phyloP scores from a whole-genome alignment of 2,888 invertebrate species.

The Hirtodrosophila trivittata region DNA sequence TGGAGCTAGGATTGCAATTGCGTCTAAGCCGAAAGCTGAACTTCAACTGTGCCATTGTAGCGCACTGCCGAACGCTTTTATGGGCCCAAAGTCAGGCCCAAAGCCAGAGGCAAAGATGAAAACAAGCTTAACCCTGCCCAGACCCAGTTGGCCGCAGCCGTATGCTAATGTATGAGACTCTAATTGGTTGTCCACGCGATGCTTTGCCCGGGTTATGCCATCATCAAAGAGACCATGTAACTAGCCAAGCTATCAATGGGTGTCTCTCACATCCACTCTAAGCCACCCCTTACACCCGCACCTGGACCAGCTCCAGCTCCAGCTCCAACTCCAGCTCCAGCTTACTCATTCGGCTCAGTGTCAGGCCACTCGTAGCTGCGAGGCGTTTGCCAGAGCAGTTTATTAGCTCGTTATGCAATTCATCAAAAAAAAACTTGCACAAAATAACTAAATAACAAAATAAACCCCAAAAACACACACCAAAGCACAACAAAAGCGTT shows the following conservation, averaged over 20 bases:
- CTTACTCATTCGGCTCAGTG: conserved; percentile 21
- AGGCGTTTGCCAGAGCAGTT: conserved; percentile 37
- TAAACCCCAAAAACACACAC: conserved; percentile 12
- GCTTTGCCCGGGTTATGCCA: conserved; percentile 61
- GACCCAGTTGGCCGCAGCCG: conserved; percentile 8
- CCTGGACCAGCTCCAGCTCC: conserved; percentile 3
- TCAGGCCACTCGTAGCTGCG: conserved; percentile 22
- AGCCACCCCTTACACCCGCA: conserved; percentile 4
- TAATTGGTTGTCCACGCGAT: conserved; percentile 72
- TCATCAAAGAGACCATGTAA: conserved; percentile 29
- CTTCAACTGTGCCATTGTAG: conserved; percentile 64
- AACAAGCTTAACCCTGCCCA: conserved; percentile 10
- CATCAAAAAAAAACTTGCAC: conserved; percentile 32
- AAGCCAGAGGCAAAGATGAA: background rate
- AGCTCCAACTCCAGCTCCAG: too few species aligned
- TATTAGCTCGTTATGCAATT: conserved; percentile 65
- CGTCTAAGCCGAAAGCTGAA: conserved; percentile 58
- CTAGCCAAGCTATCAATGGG: conserved; percentile 17
- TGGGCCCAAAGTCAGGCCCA: conserved; percentile 22
- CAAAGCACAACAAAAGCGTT: conserved; percentile 10
- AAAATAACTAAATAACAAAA: conserved; percentile 16
- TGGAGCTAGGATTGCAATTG: conserved; percentile 28
- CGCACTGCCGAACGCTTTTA: conserved; percentile 50
- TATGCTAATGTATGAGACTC: conserved; percentile 60
- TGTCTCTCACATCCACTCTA: background rate